A percentile compares a stretch with the other conserved stretches of the same genome.
These are phyloP conservation scores for Myanophis thanlyinensis DNA, from an alignment of 2,113 vertebrate species.

Conservation along the genomic window DNA sequence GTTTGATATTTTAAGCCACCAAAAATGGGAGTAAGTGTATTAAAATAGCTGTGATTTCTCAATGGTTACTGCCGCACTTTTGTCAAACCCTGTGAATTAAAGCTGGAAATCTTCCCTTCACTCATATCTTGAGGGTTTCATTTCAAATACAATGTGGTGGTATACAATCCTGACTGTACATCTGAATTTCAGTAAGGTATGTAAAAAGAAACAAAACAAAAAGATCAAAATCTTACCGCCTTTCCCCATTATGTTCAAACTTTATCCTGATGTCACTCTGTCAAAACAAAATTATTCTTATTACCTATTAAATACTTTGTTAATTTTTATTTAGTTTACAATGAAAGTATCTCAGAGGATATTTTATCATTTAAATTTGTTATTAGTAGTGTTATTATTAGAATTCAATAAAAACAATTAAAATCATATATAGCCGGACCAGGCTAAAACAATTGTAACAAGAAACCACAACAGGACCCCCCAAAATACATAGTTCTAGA, in stretches of 20 bases:
- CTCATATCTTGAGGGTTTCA: neutral
- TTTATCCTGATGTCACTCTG: constrained; percentile 96
- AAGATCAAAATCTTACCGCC: constrained; percentile 76
- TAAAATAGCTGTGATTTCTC: neutral
- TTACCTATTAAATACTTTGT: neutral
- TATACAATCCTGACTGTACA: neutral
- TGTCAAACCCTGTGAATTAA: neutral
- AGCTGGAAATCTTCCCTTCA: neutral
- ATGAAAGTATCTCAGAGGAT: neutral
- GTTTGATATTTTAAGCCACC: neutral
- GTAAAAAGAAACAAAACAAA: neutral
- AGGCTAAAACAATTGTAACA: neutral
- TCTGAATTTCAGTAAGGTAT: neutral
- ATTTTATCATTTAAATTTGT: neutral
- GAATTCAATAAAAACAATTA: neutral
- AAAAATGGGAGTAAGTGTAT: neutral
- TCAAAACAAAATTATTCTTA: constrained; percentile 55
- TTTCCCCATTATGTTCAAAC: constrained; percentile 93
- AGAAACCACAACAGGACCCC: neutral
- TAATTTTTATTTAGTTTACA: neutral
- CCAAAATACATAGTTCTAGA: neutral
- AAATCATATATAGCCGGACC: neutral
- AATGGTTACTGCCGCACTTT: neutral
- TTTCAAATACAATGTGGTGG: neutral
- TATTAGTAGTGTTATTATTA: too few relatives aligned